Percentiles rank a stretch among this genome's conserved stretches.
Evolutionary conservation across 1,140 invertebrate species (phyloP).

Genomic region (Battus philenor): DNA sequence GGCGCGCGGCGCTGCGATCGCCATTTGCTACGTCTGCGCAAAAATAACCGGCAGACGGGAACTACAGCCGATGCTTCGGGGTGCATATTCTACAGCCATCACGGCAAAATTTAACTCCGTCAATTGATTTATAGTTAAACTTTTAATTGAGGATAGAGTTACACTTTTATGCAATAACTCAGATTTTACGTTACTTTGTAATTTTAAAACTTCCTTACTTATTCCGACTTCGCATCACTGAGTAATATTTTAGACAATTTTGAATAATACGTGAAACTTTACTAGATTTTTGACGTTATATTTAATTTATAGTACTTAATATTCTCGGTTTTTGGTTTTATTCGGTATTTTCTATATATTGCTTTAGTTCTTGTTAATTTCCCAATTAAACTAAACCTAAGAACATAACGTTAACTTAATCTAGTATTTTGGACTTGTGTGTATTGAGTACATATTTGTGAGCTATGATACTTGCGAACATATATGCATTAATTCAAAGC

Average conservation of each 20-base stretch:
- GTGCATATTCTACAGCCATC: conserved; percentile 19
- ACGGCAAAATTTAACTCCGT: conserved; percentile 38
- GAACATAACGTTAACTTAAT: too few species aligned
- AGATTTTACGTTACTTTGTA: conserved; percentile 4
- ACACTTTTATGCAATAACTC: conserved; percentile 28
- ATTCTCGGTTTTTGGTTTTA: too few species aligned
- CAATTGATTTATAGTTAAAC: conserved; percentile 64
- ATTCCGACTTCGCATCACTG: not conserved
- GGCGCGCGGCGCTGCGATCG: conserved; percentile 52
- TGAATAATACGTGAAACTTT: not conserved
- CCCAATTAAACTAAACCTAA: too few species aligned
- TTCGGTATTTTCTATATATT: too few species aligned
- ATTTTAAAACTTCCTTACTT: conserved; percentile 2
- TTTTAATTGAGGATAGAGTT: conserved; percentile 65
- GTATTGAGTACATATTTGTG: too few species aligned
- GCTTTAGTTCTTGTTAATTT: too few species aligned
- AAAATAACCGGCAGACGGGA: conserved; percentile 34
- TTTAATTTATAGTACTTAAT: too few species aligned
- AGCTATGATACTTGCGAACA: too few species aligned
- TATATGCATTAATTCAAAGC: too few species aligned
- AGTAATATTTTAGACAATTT: not conserved
- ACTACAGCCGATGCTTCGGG: conserved; percentile 13
- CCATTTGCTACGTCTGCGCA: conserved; percentile 62
- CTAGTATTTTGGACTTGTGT: too few species aligned
- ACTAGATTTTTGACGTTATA: too few species aligned